Percentiles rank a stretch among this genome's conserved stretches.
These are phyloP conservation scores for Cerastoderma edule DNA, from an alignment of 2,888 invertebrate species.

Conservation along the genomic window DNA sequence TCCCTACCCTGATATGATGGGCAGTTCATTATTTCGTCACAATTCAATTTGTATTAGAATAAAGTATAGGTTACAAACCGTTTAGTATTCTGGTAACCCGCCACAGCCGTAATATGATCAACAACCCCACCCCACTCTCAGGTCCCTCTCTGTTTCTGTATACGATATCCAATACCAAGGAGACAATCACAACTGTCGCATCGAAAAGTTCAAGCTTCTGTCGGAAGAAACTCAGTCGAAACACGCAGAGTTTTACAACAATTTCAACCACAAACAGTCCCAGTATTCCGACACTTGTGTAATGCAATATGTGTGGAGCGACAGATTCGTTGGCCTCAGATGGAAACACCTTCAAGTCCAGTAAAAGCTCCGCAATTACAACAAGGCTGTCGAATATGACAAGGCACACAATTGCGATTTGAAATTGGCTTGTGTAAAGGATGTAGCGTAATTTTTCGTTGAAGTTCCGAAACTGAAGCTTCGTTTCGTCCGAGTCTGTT, in stretches of 20 bases:
- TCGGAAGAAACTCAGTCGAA: conserved; percentile 82
- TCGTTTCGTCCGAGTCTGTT: conserved; percentile 79
- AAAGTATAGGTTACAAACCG: conserved; percentile 79
- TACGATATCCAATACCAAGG: conserved; percentile 83
- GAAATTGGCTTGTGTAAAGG: conserved; percentile 79
- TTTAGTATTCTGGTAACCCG: conserved; percentile 84
- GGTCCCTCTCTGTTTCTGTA: conserved; percentile 80
- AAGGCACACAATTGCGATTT: conserved; percentile 82
- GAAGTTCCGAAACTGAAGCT: conserved; percentile 65
- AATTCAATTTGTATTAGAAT: no score
- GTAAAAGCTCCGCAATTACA: conserved; percentile 83
- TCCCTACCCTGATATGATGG: no score
- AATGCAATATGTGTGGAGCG: conserved; percentile 81
- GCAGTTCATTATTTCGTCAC: no score
- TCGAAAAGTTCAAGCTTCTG: conserved; percentile 84
- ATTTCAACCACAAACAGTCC: conserved; percentile 83
- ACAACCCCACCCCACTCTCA: conserved; percentile 81
- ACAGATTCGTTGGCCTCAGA: conserved; percentile 60
- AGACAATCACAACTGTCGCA: conserved; percentile 82
- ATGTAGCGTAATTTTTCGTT: conserved; percentile 71
- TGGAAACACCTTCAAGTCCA: conserved; percentile 82
- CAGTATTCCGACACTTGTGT: conserved; percentile 81
- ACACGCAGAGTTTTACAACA: conserved; percentile 80
- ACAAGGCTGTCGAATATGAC: conserved; percentile 83
- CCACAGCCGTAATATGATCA: conserved; percentile 84